These are phyloP conservation scores for Ephydatia muelleri DNA, from an alignment of 37 sponge, comb jelly and placozoan genomes.

Conservation along the genomic window DNA sequence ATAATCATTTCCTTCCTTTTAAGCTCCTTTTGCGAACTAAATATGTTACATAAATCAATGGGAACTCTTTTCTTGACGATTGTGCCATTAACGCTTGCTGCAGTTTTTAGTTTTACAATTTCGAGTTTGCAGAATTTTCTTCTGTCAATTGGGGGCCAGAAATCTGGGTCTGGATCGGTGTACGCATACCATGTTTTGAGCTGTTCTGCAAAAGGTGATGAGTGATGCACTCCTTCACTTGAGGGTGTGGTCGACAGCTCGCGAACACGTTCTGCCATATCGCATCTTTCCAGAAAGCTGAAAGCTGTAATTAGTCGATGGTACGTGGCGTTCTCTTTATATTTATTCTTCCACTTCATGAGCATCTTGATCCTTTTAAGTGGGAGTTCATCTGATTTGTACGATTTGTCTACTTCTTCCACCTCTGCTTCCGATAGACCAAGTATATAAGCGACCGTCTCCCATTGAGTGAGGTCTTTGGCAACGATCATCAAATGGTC, in stretches of 20 bases:
- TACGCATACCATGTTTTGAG: background rate
- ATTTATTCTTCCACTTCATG: background rate
- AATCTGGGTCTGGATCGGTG: background rate
- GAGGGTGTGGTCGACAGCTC: background rate
- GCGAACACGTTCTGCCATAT: background rate
- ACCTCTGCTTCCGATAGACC: no score
- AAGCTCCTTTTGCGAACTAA: background rate
- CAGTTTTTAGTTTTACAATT: background rate
- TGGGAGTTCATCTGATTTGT: no score
- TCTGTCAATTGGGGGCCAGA: background rate
- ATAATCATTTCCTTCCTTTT: background rate
- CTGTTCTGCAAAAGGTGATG: background rate
- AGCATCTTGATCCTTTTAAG: background rate
- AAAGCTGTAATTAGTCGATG: background rate
- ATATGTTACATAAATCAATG: background rate
- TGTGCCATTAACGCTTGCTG: background rate
- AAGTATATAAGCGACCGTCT: no score
- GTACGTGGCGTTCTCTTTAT: background rate
- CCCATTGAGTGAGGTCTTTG: no score
- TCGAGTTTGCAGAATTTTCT: background rate
- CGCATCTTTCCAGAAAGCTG: background rate
- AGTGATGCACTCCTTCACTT: background rate
- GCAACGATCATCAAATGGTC: no score
- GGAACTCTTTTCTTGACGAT: background rate
- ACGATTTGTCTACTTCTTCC: no score